Evolutionary conservation across 2,113 vertebrate genomes (phyloP).

Genomic region (Mastomys natalensis): DNA sequence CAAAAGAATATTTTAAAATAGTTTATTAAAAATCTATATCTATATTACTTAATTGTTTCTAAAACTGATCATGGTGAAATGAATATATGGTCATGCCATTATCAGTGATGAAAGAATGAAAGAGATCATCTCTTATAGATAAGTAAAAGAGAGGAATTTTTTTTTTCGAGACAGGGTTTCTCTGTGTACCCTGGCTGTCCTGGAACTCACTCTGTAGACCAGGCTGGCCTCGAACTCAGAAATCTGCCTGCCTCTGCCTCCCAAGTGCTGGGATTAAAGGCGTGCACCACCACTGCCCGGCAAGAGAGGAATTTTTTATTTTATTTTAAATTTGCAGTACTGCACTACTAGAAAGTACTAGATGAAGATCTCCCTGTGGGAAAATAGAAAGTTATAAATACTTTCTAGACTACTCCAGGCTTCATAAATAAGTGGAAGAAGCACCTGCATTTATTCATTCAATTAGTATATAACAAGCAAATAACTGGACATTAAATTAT

Average conservation of each 20-base stretch:
- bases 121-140: not conserved
- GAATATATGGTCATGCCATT: not conserved
- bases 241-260: no score
- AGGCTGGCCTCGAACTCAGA: no score
- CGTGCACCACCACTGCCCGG: no score
- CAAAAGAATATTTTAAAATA: not conserved
- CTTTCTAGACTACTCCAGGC: constrained; percentile 19
- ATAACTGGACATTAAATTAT: constrained; percentile 10
- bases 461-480: constrained; percentile 45
- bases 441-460: constrained; percentile 51
- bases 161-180: no score
- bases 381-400: constrained; percentile 29
- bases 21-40: constrained; percentile 4
- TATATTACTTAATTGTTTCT: not conserved
- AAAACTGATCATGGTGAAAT: not conserved
- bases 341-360: not conserved
- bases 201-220: no score
- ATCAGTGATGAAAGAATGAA: constrained; percentile 26
- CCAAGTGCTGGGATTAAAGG: no score
- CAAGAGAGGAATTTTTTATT: not conserved
- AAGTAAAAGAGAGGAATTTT: not conserved
- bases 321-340: constrained; percentile 20
- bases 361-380: not conserved
- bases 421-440: constrained; percentile 14
- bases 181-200: no score